Base-by-base conservation (phyloP, 2,113 vertebrate genomes). In the Vimba vimba region DNA sequence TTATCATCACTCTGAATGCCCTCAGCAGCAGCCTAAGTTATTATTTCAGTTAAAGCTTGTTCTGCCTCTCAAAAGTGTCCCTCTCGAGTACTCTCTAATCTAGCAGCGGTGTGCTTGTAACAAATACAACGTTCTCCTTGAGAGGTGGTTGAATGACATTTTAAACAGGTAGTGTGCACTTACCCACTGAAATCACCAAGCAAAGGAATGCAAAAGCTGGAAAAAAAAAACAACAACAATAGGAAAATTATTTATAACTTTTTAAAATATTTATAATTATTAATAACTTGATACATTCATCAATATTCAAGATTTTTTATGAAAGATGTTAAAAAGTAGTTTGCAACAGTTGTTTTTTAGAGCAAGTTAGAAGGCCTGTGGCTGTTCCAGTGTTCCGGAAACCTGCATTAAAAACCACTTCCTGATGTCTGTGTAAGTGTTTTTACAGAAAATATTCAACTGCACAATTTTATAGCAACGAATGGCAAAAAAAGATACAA, bases 171-270 rank as follows among this genome's bases (percentile, higher is more conserved):
- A 23, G 73, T 30, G 73, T 30, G 33, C 21, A 78, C 88, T 89
- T 69, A 89, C 86, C 84, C 50, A 77, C 76, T 80, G 60, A 66
- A 64, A 87, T 55, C 43, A 79, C 19, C 50, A 89, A 64, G 55
- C 68, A 75, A 50, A 86, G 50, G 4, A 69, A 86, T 33, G 47
- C 69, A 11, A 87, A 52, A 52, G 68, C 88, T 89, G 52, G 0
- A 8, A 0, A 23, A 57, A 57, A 9, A 27, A 27, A 27, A 27
- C 27, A 80, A 17, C 50, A 9, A 68, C 50, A 55, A 68, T 36
- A 52, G 50, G 73, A 71, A 45, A 68, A 36, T 21, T 0, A 25
- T 33, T 33, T 30, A 30, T 30, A 30, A 3, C 30, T 30, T 30
- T 30, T 30, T 33, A 3, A 33, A 33, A 3, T 33, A 33, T 33